Evolutionary conservation across 2,888 invertebrate species (phyloP), one percentile per base, ranked within the genome.

Genomic region (Scaptomyza caliginosa): DNA sequence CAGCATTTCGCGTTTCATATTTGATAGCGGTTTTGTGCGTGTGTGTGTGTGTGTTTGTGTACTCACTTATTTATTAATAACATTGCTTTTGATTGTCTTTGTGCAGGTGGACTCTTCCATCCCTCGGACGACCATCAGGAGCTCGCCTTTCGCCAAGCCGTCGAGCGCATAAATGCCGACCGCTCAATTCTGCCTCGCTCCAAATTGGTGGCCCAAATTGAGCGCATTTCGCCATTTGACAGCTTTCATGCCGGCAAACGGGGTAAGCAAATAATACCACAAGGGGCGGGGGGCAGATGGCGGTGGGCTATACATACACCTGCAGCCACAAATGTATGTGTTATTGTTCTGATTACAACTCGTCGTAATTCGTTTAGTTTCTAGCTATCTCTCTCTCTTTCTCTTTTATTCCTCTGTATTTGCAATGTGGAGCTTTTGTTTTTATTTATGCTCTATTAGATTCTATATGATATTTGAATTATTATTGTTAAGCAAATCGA

Each of bases 181-280:
- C 93, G 96, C 69, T 93, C 95, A 51, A 95, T 97, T 82, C 92
- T 97, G 85, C 96, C 96, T 23, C 93, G 97, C 88, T 96, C 97
- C n/a, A 95, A 96, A 88, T 93, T 98, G 52, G 94, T 96, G 65
- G 96, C 96, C 26, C 96, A 97, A 93, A 96, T 98, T 64, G 97
- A 97, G 92, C 95, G 95, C 83, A 96, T 98, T 89, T 96, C 96
- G 46, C 96, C 96, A 0, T 96, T 96, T 88, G 98, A 98, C 91
- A 98, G 97, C 91, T 98, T 98, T 90, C 96, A 96, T 90, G 97
- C 98, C 49, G 97, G 97, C 16, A 97, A 97, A 92, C 94, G 97
- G 94, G 97, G 98, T 98, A 91, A 92, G 88, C 82, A 38, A 6
- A 16, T 13, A 26, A 26, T 16, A 13, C 11, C 7, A n/a, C n/a